Evolutionary conservation across 2,888 invertebrate species (phyloP).

Genomic region (Ormyrus nitidulus): DNA sequence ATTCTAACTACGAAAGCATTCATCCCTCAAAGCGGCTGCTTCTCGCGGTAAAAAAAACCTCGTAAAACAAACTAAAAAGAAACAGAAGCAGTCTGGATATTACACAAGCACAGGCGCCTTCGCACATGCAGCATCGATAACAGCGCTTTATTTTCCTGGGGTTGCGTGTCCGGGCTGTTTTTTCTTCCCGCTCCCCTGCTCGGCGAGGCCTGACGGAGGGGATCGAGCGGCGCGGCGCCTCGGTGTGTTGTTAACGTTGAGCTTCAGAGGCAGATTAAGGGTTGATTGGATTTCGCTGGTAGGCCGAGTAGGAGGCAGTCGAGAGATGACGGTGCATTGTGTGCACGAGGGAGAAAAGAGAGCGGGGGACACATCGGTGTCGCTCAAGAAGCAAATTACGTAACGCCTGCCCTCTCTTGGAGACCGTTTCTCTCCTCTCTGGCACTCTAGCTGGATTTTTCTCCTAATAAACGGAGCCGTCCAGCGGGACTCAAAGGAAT

Average conservation of each 20-base stretch:
- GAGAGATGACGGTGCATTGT: constrained; percentile 4
- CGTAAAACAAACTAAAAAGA: too few species aligned
- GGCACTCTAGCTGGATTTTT: too few species aligned
- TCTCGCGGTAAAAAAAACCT: too few species aligned
- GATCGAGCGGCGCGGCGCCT: too few species aligned
- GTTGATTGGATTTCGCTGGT: constrained; percentile 48
- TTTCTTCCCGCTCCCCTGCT: neutral
- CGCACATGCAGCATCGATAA: constrained; percentile 17
- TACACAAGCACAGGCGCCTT: too few species aligned
- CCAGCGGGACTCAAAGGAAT: too few species aligned
- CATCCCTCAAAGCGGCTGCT: too few species aligned
- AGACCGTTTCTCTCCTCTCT: too few species aligned
- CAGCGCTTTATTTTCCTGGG: neutral
- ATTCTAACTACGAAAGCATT: too few species aligned
- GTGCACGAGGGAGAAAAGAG: neutral
- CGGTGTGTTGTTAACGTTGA: constrained; percentile 16
- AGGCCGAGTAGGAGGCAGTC: neutral
- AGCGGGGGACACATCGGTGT: neutral
- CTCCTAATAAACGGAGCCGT: too few species aligned
- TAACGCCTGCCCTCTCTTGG: constrained; percentile 3
- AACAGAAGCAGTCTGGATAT: too few species aligned
- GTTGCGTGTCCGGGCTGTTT: neutral
- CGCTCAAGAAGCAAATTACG: constrained; percentile 46
- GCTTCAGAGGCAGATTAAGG: constrained; percentile 33
- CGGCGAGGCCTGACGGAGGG: neutral